Percentiles rank a stretch among this genome's conserved stretches.
These are phyloP conservation scores for Stenchaetothrips biformis DNA, from an alignment of 2,888 invertebrate species.

Conservation along the genomic window DNA sequence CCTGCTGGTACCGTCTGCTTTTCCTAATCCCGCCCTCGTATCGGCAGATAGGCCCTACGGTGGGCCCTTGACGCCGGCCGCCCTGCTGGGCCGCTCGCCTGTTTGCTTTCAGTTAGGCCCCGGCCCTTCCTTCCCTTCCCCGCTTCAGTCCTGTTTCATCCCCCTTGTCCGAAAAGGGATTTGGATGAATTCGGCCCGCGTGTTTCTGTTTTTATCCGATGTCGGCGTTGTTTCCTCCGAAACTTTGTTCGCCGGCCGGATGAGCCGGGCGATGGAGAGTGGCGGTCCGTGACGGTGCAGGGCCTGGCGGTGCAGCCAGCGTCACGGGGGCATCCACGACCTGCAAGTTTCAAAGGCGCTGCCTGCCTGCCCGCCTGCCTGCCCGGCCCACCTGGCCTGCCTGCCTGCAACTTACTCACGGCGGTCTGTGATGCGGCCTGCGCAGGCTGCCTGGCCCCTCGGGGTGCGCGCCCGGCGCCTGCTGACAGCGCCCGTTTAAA, in stretches of 20 bases:
- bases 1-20: not conserved
- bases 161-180: not conserved
- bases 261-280: not conserved
- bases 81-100: not conserved
- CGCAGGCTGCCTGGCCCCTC: too few relatives aligned
- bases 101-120: conserved; percentile 13
- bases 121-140: not conserved
- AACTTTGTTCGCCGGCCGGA: not conserved
- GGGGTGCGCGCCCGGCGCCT: too few relatives aligned
- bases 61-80: not conserved
- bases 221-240: not conserved
- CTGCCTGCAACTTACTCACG: too few relatives aligned
- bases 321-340: too few relatives aligned
- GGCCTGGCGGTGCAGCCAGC: not conserved
- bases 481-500: too few relatives aligned
- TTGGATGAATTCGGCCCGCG: conserved; percentile 11
- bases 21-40: not conserved
- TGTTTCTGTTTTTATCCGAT: not conserved
- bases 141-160: not conserved
- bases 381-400: too few relatives aligned
- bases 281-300: not conserved
- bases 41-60: not conserved
- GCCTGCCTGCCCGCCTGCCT: too few relatives aligned
- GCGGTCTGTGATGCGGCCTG: too few relatives aligned
- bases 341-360: too few relatives aligned